These are phyloP conservation scores for Embiotoca jacksoni DNA, from an alignment of 2,113 vertebrate genomes.

Conservation along the genomic window DNA sequence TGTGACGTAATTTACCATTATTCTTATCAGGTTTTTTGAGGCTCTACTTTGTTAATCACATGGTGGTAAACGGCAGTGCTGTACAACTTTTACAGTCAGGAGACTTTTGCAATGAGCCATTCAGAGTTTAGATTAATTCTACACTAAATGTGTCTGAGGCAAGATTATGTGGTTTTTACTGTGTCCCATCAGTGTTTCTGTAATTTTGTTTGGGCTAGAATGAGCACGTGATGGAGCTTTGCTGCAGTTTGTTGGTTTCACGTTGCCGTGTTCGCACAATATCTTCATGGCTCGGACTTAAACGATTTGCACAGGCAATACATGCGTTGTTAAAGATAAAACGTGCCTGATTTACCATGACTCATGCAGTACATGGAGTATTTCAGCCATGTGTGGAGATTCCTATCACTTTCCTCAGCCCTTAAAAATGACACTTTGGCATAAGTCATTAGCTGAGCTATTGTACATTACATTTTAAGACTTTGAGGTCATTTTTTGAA, in stretches of 20 bases:
- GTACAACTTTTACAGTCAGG: conserved; percentile 26
- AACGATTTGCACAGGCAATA: conserved; percentile 28
- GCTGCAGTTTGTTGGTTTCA: conserved; percentile 53
- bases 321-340: conserved; percentile 20
- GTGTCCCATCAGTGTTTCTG: conserved; percentile 35
- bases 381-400: conserved; percentile 4
- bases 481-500: conserved; percentile 22
- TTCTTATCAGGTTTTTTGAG: conserved; percentile 31
- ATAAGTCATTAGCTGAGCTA: background rate
- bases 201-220: conserved; percentile 27
- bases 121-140: conserved; percentile 47
- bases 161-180: conserved; percentile 43
- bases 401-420: background rate
- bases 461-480: no score
- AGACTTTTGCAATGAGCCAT: conserved; percentile 30
- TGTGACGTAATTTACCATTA: conserved; percentile 43
- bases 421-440: background rate
- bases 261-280: conserved; percentile 27
- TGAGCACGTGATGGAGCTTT: conserved; percentile 61
- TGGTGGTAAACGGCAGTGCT: conserved; percentile 27
- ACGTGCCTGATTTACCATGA: conserved; percentile 16
- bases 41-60: conserved; percentile 46
- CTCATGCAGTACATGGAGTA: background rate
- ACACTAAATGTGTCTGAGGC: conserved; percentile 25
- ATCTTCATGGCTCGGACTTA: conserved; percentile 16